Evolutionary conservation across 2,113 vertebrate genomes (phyloP).

Genomic region (Amphiprion ocellaris): DNA sequence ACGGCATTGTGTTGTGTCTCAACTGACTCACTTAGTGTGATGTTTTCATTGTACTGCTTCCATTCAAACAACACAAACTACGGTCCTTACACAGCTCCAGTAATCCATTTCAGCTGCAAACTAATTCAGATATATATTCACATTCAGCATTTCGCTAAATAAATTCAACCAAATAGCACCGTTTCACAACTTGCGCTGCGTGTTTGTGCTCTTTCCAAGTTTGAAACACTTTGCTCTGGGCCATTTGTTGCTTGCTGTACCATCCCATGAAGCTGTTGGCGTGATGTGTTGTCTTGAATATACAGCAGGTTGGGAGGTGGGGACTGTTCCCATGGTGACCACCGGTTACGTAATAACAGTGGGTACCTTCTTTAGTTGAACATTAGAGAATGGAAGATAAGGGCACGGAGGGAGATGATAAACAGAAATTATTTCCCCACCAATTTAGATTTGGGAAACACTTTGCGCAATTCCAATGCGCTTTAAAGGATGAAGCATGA

Average conservation of each 20-base stretch:
- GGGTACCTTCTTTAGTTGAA: conserved; percentile 53
- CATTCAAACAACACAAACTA: conserved; percentile 22
- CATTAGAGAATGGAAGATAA: conserved; percentile 63
- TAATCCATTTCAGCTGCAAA: conserved; percentile 41
- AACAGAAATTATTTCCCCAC: conserved; percentile 42
- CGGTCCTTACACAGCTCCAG: not conserved
- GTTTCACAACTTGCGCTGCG: conserved; percentile 22
- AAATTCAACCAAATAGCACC: conserved; percentile 53
- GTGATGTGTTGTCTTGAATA: conserved; percentile 50
- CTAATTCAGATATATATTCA: conserved; percentile 41
- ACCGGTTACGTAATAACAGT: conserved; percentile 72
- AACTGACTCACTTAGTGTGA: conserved; percentile 1
- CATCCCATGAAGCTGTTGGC: conserved; percentile 53
- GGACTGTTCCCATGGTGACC: conserved; percentile 74
- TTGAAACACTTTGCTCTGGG: conserved; percentile 35
- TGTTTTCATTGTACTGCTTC: conserved; percentile 28
- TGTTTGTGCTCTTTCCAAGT: conserved; percentile 57
- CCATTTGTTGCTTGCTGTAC: conserved; percentile 59
- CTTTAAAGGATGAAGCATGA: conserved; percentile 14
- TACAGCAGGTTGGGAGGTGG: conserved; percentile 23
- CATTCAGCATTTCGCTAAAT: conserved; percentile 45
- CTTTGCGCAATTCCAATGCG: not conserved
- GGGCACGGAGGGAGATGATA: conserved; percentile 31
- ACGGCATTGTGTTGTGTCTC: conserved; percentile 15
- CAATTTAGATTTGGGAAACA: conserved; percentile 41